Base-by-base conservation (phyloP, 2,888 invertebrate genomes). In the Ophonus ardosiacus region DNA sequence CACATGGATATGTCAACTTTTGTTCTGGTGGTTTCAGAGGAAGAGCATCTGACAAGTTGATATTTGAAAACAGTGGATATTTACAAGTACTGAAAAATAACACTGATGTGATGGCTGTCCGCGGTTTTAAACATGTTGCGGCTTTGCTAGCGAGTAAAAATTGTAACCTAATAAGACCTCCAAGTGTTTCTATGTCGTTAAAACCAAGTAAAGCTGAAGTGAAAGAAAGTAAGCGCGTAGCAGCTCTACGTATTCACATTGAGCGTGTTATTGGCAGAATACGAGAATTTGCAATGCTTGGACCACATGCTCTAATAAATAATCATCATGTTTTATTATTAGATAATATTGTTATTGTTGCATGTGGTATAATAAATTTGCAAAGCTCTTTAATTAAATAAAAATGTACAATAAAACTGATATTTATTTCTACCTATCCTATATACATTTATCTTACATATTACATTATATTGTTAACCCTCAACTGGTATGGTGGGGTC, bases 171-270 rank as follows among this genome's bases (percentile, higher is more conserved):
- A 59, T 88, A 59, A 85, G 88, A 57, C 88, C 88, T 43, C 88
- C 88, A 31, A 87, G 85, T 86, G 88, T 88, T 17, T 84, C 74
- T 24, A 18, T 84, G 17, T 56, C 40, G n/a, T 15, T 38, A 78
- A 86, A 87, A 85, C 59, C 81, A 13, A 81, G 84, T 7, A 88
- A 87, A 86, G 76, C 74, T 24, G 87, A 88, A 81, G 88, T 87
- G 7, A 79, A 82, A 17, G 85, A 87, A 86, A 87, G 87, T 21
- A 88, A 88, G 80, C 79, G 85, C 80, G 88, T 89, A 15, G 88
- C 88, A 15, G 87, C 87, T 78, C 86, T 89, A 40, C 65, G 88
- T 84, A 89, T 89, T 21, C 89, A 89, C 86, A 86, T 89, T 65
- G 89, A 89, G 87, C 80, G 89, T 80, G 88, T 88, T 5, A 89